Conservation (phyloP, 2,888 invertebrate species). For the Meteorus cinctellus region DNA sequence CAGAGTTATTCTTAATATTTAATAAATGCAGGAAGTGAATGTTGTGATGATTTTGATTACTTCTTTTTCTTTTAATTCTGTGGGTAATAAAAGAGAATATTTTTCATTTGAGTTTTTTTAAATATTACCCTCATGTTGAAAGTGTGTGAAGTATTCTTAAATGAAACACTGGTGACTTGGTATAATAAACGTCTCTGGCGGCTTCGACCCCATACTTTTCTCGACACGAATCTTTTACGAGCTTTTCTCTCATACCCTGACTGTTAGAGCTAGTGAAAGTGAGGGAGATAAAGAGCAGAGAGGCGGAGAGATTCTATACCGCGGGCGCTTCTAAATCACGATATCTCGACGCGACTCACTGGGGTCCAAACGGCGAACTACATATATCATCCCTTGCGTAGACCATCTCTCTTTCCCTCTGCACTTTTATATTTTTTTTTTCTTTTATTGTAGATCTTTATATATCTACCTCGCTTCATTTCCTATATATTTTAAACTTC, state of each 20-base stretch:
- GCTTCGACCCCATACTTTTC: constrained; percentile 36
- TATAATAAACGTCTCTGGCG: constrained; percentile 29
- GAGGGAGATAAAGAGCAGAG: neutral
- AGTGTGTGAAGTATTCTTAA: constrained; percentile 25
- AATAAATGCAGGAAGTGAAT: neutral
- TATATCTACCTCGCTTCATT: neutral
- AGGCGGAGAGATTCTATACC: neutral
- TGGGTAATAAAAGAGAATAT: neutral
- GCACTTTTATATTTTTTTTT: constrained; percentile 11
- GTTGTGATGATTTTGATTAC: neutral
- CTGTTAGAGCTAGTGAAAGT: neutral
- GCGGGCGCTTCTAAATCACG: constrained; percentile 52
- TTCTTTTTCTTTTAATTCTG: neutral
- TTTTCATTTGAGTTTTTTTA: neutral
- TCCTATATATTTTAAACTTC: constrained; percentile 6
- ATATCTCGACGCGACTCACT: constrained; percentile 52
- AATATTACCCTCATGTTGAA: constrained; percentile 2
- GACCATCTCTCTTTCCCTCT: constrained; percentile 21
- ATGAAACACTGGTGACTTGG: constrained; percentile 26
- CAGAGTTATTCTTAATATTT: neutral
- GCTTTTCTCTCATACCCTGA: constrained; percentile 28
- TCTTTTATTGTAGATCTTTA: neutral
- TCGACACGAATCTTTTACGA: constrained; percentile 33
- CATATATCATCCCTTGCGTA: constrained; percentile 50
- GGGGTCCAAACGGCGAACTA: constrained; percentile 51